phyloP scores from a whole-genome alignment of 92 coral and sea anemone genomes.

The Plumapathes pennacea region DNA sequence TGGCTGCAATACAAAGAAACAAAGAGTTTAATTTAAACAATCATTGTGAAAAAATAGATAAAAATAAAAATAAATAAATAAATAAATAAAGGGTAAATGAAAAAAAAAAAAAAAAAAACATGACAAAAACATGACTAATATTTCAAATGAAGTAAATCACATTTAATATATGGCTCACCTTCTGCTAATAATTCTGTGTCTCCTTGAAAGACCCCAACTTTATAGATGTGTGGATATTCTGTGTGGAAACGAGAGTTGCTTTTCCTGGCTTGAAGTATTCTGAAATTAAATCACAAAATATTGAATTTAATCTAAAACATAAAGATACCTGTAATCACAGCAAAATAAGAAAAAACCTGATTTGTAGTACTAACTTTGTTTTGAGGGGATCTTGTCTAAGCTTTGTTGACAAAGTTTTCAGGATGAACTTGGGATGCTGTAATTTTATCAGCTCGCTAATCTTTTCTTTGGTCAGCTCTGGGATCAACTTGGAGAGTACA shows the following conservation, averaged over 20 bases:
- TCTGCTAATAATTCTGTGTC: conserved; percentile 45
- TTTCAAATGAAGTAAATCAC: background rate
- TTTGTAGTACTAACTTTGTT: conserved; percentile 36
- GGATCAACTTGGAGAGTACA: conserved; percentile 54
- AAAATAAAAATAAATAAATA: background rate
- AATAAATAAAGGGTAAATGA: background rate
- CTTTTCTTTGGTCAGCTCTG: conserved; percentile 58
- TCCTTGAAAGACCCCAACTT: conserved; percentile 65
- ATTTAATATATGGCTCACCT: conserved; percentile 45
- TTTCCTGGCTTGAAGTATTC: conserved; percentile 48
- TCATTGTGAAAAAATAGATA: too few relatives aligned
- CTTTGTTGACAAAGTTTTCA: conserved; percentile 46
- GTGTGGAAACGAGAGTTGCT: conserved; percentile 42
- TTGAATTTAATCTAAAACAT: background rate
- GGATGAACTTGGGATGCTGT: conserved; percentile 88
- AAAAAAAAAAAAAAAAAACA: background rate
- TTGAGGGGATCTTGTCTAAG: conserved; percentile 26
- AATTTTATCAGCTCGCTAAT: conserved; percentile 71
- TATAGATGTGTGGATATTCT: conserved; percentile 47
- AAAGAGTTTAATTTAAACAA: too few relatives aligned
- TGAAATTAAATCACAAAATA: conserved; percentile 3
- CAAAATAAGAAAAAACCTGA: background rate
- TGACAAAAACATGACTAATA: background rate
- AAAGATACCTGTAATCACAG: background rate
- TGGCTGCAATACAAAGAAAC: too few relatives aligned